Conservation (phyloP, 2,888 invertebrate species). For the Steinernema carpocapsae region DNA sequence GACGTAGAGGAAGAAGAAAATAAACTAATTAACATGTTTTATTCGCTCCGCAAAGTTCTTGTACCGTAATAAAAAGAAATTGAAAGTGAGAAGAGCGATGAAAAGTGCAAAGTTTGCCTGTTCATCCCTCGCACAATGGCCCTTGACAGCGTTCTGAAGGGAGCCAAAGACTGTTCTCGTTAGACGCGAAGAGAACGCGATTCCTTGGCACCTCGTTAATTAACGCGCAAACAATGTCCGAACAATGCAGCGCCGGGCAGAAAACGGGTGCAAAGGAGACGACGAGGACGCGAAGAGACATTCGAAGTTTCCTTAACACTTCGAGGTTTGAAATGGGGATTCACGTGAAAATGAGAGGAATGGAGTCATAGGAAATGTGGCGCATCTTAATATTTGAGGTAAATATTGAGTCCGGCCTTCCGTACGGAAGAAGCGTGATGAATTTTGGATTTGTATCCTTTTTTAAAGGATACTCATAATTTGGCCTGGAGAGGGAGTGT, state of each 20-base stretch:
- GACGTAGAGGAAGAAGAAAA: background rate
- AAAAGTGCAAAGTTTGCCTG: slow-evolving; percentile 23
- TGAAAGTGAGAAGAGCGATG: slow-evolving; percentile 1
- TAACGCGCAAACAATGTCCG: slow-evolving; percentile 35
- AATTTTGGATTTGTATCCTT: too few species aligned
- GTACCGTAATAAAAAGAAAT: slow-evolving; percentile 23
- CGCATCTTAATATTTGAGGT: too few species aligned
- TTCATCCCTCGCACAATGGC: slow-evolving; percentile 26
- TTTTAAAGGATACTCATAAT: too few species aligned
- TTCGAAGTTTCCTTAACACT: slow-evolving; percentile 32
- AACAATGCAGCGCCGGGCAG: slow-evolving; percentile 24
- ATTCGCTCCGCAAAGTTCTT: slow-evolving; percentile 14
- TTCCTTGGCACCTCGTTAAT: slow-evolving; percentile 34
- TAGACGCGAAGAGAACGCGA: slow-evolving; percentile 12
- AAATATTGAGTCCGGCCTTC: too few species aligned
- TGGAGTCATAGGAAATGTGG: background rate
- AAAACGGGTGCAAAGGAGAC: background rate
- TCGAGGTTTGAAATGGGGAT: background rate
- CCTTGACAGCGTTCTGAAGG: slow-evolving; percentile 33
- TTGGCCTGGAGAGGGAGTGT: too few species aligned
- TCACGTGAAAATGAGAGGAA: background rate
- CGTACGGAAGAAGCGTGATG: too few species aligned
- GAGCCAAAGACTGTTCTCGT: slow-evolving; percentile 17
- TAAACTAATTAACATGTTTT: background rate
- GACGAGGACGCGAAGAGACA: background rate